These are phyloP conservation scores for Cybosia mesomella DNA, from an alignment of 2,888 invertebrate species.

Conservation along the genomic window DNA sequence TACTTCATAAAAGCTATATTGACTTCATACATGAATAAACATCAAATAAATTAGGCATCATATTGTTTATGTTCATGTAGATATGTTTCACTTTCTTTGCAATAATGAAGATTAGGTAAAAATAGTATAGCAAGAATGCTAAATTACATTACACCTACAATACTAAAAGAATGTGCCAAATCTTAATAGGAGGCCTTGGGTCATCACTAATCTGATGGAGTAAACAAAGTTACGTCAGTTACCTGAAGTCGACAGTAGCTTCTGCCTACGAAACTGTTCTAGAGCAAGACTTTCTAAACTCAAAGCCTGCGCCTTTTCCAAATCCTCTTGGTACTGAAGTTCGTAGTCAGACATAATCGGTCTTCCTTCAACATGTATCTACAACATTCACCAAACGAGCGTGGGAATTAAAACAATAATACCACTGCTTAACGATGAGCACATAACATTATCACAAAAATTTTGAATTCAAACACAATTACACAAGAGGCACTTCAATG, in stretches of 20 bases:
- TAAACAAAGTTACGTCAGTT: conserved; percentile 80
- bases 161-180: conserved; percentile 29
- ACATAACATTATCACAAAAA: conserved; percentile 61
- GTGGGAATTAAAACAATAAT: conserved; percentile 72
- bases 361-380: conserved; percentile 65
- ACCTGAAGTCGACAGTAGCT: conserved; percentile 84
- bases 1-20: too few species aligned
- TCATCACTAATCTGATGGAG: conserved; percentile 59
- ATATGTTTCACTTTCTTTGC: not conserved
- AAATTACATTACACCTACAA: conserved; percentile 37
- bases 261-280: conserved; percentile 92
- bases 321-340: conserved; percentile 93
- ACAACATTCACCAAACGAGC: conserved; percentile 67
- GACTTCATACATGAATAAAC: not conserved
- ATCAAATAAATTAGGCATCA: not conserved
- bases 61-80: not conserved
- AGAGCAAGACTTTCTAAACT: conserved; percentile 95
- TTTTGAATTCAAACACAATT: conserved; percentile 54
- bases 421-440: conserved; percentile 60
- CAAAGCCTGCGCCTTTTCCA: conserved; percentile 95
- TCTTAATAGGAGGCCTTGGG: conserved; percentile 47
- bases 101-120: conserved; percentile 33
- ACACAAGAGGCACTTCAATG: conserved; percentile 39
- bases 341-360: conserved; percentile 90
- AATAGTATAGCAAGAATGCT: conserved; percentile 24